These are phyloP conservation scores for Strigops habroptila DNA, from an alignment of 2,113 vertebrate genomes.

Conservation along the genomic window DNA sequence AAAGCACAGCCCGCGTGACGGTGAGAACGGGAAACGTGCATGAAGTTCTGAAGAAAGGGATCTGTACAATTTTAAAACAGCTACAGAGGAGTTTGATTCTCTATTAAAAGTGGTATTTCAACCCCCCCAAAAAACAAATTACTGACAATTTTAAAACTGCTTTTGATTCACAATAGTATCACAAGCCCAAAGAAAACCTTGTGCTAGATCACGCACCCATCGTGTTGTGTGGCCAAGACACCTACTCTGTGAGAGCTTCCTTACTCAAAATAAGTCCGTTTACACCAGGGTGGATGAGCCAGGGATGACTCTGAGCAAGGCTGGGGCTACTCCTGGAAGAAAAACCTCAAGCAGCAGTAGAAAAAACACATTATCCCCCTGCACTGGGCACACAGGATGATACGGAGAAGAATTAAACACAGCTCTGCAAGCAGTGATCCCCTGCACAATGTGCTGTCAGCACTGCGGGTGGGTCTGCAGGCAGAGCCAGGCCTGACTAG, in stretches of 20 bases:
- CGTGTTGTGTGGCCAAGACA: background rate
- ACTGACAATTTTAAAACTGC: background rate
- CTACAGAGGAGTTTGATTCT: background rate
- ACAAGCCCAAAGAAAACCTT: background rate
- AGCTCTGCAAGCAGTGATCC: background rate
- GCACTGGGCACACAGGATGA: background rate
- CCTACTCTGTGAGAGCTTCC: background rate
- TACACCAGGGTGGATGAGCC: background rate
- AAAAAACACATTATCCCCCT: background rate
- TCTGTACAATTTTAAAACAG: background rate
- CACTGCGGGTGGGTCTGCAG: background rate
- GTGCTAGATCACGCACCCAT: accelerated
- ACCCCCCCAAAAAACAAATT: background rate
- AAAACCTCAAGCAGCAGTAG: background rate
- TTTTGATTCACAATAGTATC: background rate
- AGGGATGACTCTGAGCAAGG: background rate
- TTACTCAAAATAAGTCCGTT: background rate
- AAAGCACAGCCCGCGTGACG: background rate
- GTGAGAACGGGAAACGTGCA: accelerated
- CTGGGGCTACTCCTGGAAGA: background rate
- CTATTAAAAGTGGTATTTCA: background rate
- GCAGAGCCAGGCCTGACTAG: background rate
- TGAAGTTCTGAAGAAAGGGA: background rate
- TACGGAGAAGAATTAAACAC: background rate
- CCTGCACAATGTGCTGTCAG: accelerated